These are phyloP conservation scores for Poeciliopsis paucimaculata DNA, from an alignment of 2,797 vertebrate species.

Conservation along the genomic window DNA sequence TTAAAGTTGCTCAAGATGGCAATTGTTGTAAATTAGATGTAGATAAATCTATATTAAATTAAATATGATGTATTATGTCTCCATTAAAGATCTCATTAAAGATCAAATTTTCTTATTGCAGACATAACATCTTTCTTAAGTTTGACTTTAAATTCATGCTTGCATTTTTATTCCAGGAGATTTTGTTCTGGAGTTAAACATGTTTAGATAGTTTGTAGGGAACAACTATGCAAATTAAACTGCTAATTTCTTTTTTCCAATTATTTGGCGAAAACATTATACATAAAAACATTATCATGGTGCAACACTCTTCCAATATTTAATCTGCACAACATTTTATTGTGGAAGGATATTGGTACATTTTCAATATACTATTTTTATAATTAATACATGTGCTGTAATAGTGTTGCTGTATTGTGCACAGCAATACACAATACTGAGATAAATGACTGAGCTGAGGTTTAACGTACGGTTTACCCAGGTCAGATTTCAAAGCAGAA, in stretches of 20 bases:
- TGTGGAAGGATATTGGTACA: neutral
- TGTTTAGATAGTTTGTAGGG: neutral
- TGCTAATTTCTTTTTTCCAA: neutral
- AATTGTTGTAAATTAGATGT: neutral
- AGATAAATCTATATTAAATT: neutral
- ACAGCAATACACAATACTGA: neutral
- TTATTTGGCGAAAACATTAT: neutral
- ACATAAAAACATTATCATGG: neutral
- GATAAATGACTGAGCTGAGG: slow-evolving; percentile 12
- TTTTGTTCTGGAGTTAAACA: neutral
- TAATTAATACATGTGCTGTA: neutral
- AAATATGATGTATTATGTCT: neutral
- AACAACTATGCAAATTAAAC: neutral
- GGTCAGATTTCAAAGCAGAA: slow-evolving; percentile 8
- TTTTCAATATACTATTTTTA: neutral
- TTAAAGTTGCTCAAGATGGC: neutral
- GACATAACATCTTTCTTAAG: neutral
- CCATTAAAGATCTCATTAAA: neutral
- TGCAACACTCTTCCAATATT: neutral
- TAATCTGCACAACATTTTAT: neutral
- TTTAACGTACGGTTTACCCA: slow-evolving; percentile 12
- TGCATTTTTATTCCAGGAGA: neutral
- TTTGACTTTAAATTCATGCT: neutral
- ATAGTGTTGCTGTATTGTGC: neutral
- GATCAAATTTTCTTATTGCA: too few relatives aligned